Base-by-base conservation (phyloP, 2,797 vertebrate genomes). In the Tenualosa ilisha region DNA sequence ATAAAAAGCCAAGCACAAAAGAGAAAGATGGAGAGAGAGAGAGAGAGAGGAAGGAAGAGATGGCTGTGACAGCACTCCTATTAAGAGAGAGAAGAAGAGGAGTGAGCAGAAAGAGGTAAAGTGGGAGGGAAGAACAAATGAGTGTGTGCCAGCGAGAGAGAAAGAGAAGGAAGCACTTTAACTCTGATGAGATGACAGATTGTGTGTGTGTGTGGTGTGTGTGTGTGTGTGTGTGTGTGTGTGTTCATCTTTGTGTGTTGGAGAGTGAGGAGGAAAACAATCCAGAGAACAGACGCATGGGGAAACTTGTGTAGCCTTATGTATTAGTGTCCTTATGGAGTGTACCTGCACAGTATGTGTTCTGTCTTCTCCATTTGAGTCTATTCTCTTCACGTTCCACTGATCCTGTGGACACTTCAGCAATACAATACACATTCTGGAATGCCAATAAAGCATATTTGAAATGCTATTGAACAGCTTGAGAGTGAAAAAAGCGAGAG, bases 191-290 rank as follows among this genome's bases (percentile, higher is more conserved):
- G 37, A 75, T 15, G 68, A 75, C 68, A 75, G 68, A 11, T 31
- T 65, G 61, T 31, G 61, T 31, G 61, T 65, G 61, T 65, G 65
- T 72, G 65, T 72, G 26, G 61, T 65, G 61, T 65, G 65, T 72
- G 65, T 72, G 26, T 72, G 68, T 72, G 68, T 40, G 68, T 72
- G 65, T 37, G 65, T 72, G 65, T 37, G 65, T 37, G 26, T 37
- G 31, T 72, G 26, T 37, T 11, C 11, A 2, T 37, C 2, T 37
- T 11, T 72, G 65, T 37, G 12, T 65, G 61, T 24, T 4, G 6
- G 22, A 24, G n/a, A 24, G 61, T 11, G 7, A 65, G 59, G 6
- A 5, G 0, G 59, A 24, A 26, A 31, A 24, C 31, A 11, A 68
- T 24, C 31, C 8, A 68, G 63, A 31, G 24, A 31, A 15, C 31